Conservation (phyloP, 2,888 invertebrate genomes). For the Andrena bucephala region DNA sequence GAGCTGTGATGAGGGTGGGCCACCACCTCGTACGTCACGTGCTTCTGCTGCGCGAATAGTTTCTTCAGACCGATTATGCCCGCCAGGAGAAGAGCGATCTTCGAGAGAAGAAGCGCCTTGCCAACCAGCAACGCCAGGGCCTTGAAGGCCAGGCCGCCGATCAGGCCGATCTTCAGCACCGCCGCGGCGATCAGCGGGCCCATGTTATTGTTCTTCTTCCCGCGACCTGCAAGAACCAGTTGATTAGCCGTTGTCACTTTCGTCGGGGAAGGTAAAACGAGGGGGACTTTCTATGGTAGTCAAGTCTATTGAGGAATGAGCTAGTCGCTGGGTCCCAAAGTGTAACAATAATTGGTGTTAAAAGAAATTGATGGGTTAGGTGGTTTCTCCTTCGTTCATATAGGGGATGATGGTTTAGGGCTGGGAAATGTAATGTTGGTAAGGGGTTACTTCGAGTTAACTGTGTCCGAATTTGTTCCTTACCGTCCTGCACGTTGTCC, state of each 20-base stretch:
- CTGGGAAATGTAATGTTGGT: too few species aligned
- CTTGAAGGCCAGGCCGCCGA: slow-evolving; percentile 93
- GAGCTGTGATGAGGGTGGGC: slow-evolving; percentile 89
- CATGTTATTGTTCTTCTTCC: slow-evolving; percentile 91
- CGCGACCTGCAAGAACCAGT: slow-evolving; percentile 86
- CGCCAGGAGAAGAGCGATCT: slow-evolving; percentile 92
- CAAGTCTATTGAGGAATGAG: slow-evolving; percentile 41
- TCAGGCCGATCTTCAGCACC: slow-evolving; percentile 92
- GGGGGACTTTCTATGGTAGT: slow-evolving; percentile 57
- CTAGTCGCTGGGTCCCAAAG: background rate
- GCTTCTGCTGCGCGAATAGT: slow-evolving; percentile 90
- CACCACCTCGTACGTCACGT: slow-evolving; percentile 91
- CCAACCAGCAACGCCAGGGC: slow-evolving; percentile 93
- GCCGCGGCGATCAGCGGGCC: slow-evolving; percentile 91
- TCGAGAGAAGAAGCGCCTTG: slow-evolving; percentile 93
- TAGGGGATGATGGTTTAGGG: too few species aligned
- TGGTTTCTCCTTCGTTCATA: background rate
- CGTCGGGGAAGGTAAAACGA: slow-evolving; percentile 16
- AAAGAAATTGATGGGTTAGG: background rate
- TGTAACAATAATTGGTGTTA: background rate
- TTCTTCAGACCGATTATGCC: slow-evolving; percentile 94
- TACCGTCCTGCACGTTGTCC: slow-evolving; percentile 85
- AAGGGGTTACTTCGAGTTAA: too few species aligned
- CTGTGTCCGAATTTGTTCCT: slow-evolving; percentile 21
- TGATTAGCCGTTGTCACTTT: slow-evolving; percentile 51